A percentile compares a stretch with the other conserved stretches of the same genome.
Evolutionary conservation across 2,888 invertebrate species (phyloP).

Genomic region (Tachina fera): DNA sequence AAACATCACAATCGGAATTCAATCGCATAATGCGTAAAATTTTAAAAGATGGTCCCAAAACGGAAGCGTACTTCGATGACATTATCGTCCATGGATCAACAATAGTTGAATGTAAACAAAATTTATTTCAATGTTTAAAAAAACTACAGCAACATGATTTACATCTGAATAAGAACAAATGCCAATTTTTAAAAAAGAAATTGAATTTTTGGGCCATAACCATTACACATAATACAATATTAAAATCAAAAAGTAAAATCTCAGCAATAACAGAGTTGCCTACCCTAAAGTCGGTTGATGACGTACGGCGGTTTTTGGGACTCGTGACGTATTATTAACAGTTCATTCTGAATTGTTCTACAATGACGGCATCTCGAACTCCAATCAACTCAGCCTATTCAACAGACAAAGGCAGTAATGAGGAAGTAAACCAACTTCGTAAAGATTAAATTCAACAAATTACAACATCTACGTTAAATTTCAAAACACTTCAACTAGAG

Average conservation of each 20-base stretch:
- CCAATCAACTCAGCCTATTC: too few species aligned
- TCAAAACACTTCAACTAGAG: too few species aligned
- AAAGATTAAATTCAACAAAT: too few species aligned
- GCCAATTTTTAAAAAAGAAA: background rate
- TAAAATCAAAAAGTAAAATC: background rate
- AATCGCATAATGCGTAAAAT: too few species aligned
- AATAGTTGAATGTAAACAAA: background rate
- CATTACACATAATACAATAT: background rate
- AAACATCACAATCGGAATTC: too few species aligned
- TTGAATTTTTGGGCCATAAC: background rate
- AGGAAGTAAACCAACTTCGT: too few species aligned
- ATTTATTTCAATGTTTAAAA: background rate
- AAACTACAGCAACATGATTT: background rate
- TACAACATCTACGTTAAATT: too few species aligned
- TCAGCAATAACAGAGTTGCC: too few species aligned
- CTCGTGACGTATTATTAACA: background rate
- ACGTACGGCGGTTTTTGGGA: background rate
- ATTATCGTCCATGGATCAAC: background rate
- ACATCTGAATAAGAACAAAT: background rate
- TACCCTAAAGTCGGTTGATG: conserved; percentile 28
- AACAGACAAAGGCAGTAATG: too few species aligned
- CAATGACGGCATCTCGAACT: conserved; percentile 60
- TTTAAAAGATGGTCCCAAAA: background rate
- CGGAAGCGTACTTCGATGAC: background rate
- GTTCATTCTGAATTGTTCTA: conserved; percentile 64